Conservation (phyloP, 2,797 vertebrate genomes). For the Garrulus glandarius region DNA sequence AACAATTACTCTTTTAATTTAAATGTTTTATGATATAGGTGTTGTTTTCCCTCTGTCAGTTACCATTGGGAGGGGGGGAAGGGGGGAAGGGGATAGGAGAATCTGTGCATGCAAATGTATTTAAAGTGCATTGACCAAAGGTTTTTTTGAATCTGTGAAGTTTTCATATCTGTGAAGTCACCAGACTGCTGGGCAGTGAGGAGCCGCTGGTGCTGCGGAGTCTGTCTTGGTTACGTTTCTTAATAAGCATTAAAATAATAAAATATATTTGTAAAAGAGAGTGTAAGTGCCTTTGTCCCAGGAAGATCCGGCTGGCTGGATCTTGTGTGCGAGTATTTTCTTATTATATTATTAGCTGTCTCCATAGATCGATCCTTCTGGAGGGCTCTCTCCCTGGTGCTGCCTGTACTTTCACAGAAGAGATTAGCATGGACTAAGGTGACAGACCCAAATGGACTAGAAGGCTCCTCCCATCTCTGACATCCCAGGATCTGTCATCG, state of each 20-base stretch:
- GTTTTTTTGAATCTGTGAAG: conserved; percentile 54
- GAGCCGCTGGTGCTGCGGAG: conserved; percentile 58
- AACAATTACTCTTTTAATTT: conserved; percentile 53
- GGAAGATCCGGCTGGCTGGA: neutral
- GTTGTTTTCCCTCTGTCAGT: conserved; percentile 45
- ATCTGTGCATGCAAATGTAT: conserved; percentile 52
- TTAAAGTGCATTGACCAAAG: conserved; percentile 60
- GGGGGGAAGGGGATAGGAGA: neutral
- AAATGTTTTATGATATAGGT: conserved; percentile 46
- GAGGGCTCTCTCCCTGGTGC: neutral
- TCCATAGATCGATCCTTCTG: neutral
- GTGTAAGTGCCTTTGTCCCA: conserved; percentile 22
- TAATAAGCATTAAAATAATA: conserved; percentile 69
- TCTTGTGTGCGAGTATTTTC: neutral
- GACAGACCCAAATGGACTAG: neutral
- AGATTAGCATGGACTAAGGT: neutral
- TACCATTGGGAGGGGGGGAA: neutral
- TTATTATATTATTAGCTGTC: neutral
- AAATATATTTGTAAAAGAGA: conserved; percentile 66
- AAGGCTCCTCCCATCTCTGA: neutral
- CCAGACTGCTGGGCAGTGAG: conserved; percentile 67
- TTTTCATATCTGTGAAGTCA: conserved; percentile 66
- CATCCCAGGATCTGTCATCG: neutral
- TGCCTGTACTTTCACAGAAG: neutral
- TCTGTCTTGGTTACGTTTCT: conserved; percentile 70